Evolutionary conservation across 1,140 invertebrate genomes (phyloP).

Genomic region (Catajapyx aquilonaris): DNA sequence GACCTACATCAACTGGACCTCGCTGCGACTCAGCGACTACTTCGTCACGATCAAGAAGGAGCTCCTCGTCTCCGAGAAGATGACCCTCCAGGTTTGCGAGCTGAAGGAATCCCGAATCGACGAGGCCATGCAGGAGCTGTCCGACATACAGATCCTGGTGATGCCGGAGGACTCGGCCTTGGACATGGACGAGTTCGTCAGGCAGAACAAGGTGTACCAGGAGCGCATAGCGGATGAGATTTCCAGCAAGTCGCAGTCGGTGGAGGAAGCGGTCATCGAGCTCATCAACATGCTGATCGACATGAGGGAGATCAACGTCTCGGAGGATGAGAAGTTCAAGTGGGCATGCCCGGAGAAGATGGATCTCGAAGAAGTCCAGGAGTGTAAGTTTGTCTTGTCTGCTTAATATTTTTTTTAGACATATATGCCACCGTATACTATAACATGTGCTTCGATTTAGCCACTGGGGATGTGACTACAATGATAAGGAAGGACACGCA

Average conservation of each 20-base stretch:
- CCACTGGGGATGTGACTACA: no score
- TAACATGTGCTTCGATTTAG: no score
- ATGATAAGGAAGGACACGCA: constrained; percentile 27
- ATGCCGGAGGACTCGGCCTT: constrained; percentile 40
- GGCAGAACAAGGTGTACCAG: constrained; percentile 31
- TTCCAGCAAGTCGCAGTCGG: constrained; percentile 32
- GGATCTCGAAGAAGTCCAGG: constrained; percentile 27
- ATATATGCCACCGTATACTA: no score
- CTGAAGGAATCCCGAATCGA: constrained; percentile 55
- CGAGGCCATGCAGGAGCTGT: constrained; percentile 40
- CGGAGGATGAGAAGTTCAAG: constrained; percentile 28
- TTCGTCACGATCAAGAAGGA: constrained; percentile 31
- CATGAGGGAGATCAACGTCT: constrained; percentile 27
- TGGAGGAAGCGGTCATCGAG: constrained; percentile 40
- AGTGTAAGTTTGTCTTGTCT: no score
- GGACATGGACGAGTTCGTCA: constrained; percentile 37
- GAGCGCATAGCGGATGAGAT: constrained; percentile 20
- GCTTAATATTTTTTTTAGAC: no score
- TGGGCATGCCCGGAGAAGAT: constrained; percentile 45
- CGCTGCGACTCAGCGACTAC: constrained; percentile 41
- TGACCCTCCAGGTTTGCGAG: constrained; percentile 34
- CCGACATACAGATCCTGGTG: constrained; percentile 36
- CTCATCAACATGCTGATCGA: constrained; percentile 46
- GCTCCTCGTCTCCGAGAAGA: constrained; percentile 6
- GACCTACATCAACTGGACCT: constrained; percentile 57